Evolutionary conservation across 2,113 vertebrate species (phyloP).

Genomic region (Ursus arctos): DNA sequence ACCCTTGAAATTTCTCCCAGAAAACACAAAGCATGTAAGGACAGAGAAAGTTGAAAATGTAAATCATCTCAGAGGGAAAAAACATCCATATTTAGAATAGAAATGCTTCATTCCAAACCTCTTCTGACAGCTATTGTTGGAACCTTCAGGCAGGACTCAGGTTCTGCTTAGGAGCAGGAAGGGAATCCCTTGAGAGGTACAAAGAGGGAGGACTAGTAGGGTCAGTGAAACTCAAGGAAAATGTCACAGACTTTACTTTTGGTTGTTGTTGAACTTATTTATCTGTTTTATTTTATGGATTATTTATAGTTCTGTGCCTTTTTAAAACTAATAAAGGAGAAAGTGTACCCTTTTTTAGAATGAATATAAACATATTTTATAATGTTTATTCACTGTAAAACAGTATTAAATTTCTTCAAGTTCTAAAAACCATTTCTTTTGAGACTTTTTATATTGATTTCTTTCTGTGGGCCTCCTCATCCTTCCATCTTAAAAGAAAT

Average conservation of each 20-base stretch:
- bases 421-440: neutral
- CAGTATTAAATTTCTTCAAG: neutral
- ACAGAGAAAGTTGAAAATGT: neutral
- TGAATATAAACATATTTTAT: neutral
- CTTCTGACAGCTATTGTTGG: neutral
- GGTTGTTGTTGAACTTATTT: neutral
- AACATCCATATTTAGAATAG: neutral
- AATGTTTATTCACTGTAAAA: neutral
- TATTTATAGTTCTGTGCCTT: neutral
- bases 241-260: neutral
- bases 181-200: neutral
- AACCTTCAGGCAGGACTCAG: neutral
- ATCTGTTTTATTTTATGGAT: neutral
- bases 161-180: neutral
- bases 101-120: neutral
- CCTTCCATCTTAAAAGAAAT: neutral
- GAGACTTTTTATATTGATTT: neutral
- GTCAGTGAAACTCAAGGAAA: neutral
- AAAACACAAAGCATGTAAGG: neutral
- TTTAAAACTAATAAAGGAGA: neutral
- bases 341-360: neutral
- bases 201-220: neutral
- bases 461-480: neutral
- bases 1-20: neutral
- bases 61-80: neutral